Evolutionary conservation across 2,888 invertebrate species (phyloP).

Genomic region (Xylota segnis): DNA sequence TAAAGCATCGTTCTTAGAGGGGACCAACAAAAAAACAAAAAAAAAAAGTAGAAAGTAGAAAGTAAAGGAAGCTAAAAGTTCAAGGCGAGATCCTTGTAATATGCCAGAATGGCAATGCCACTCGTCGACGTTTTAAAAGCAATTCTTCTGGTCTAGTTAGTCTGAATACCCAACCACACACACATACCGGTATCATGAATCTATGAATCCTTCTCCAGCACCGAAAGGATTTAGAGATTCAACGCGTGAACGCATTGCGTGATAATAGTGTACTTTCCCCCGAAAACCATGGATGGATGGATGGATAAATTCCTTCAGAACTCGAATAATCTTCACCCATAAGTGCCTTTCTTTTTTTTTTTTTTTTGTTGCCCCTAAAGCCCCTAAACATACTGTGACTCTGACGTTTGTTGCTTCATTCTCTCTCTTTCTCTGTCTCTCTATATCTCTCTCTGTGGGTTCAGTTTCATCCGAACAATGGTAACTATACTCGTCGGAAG

Average conservation of each 20-base stretch:
- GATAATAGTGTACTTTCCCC: constrained; percentile 11
- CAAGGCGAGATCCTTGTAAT: constrained; percentile 46
- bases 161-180: constrained; percentile 16
- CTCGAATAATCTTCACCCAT: constrained; percentile 6
- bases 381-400: not conserved
- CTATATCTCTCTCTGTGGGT: no score
- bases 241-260: constrained; percentile 42
- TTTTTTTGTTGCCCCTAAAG: no score
- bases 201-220: not conserved
- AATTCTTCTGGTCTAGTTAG: constrained; percentile 53
- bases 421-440: no score
- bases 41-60: constrained; percentile 24
- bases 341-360: constrained; percentile 15
- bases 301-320: not conserved
- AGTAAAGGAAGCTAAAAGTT: constrained; percentile 27
- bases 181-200: constrained; percentile 1
- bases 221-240: constrained; percentile 28
- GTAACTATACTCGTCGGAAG: constrained; percentile 61
- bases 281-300: not conserved
- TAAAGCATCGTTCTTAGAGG: constrained; percentile 36
- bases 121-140: constrained; percentile 35
- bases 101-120: no score
- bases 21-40: constrained; percentile 1
- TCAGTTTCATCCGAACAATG: constrained; percentile 33
- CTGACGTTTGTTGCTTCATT: constrained; percentile 28